Evolutionary conservation across 2,113 vertebrate species (phyloP).

Genomic region (Bolborhynchus lineola): DNA sequence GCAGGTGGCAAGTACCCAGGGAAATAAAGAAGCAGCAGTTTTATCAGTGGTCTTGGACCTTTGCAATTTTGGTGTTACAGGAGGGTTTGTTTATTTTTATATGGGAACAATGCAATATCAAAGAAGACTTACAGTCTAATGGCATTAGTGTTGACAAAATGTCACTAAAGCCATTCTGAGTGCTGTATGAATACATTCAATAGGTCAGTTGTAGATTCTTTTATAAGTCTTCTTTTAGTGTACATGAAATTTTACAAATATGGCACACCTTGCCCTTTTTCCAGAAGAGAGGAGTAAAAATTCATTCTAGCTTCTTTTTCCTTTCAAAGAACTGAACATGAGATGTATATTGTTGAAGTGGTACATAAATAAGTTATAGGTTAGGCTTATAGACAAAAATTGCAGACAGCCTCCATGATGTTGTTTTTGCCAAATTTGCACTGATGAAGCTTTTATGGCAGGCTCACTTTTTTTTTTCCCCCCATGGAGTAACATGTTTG

Average conservation of each 20-base stretch:
- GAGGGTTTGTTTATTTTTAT: background rate
- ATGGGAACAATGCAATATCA: background rate
- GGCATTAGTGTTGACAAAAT: background rate
- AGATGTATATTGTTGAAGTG: background rate
- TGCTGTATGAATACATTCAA: background rate
- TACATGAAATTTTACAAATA: background rate
- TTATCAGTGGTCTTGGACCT: background rate
- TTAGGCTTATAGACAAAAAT: conserved; percentile 11
- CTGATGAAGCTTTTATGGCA: background rate
- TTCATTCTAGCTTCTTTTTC: background rate
- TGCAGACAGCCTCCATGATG: background rate
- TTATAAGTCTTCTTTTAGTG: background rate
- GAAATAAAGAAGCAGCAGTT: background rate
- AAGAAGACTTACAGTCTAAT: background rate
- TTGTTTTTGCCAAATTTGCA: background rate
- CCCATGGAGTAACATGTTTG: background rate
- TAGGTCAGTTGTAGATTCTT: background rate
- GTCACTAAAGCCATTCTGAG: background rate
- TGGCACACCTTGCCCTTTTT: background rate
- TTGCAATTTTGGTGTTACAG: background rate
- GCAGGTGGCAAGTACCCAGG: background rate
- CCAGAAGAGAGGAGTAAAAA: background rate
- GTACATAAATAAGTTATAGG: conserved; percentile 15
- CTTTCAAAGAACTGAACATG: background rate
- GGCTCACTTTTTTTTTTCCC: background rate